A percentile compares a stretch with the other conserved stretches of the same genome.
Evolutionary conservation across 1,140 invertebrate species (phyloP).

Genomic region (Drosophila willistoni): DNA sequence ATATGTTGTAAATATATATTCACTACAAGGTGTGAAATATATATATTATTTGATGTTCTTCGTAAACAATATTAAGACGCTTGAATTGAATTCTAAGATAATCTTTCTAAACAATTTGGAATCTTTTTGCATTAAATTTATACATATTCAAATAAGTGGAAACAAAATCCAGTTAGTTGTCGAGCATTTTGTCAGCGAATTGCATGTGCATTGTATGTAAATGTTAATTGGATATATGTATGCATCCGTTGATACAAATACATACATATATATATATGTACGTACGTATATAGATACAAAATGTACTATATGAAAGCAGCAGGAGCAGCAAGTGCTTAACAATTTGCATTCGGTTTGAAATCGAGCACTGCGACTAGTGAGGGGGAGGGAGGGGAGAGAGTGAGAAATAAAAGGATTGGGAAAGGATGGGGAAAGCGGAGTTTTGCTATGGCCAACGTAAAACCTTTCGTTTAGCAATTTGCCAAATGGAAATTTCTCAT

Average conservation of each 20-base stretch:
- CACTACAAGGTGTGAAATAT: too few species aligned
- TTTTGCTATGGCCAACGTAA: slow-evolving; percentile 22
- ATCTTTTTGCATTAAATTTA: slow-evolving; percentile 37
- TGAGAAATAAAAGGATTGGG: neutral
- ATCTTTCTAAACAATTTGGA: slow-evolving; percentile 18
- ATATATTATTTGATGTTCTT: neutral
- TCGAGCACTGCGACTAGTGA: neutral
- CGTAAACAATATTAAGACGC: neutral
- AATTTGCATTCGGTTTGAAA: slow-evolving; percentile 33
- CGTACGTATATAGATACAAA: neutral
- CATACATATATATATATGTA: too few species aligned
- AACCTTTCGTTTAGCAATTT: slow-evolving; percentile 64
- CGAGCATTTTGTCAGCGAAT: slow-evolving; percentile 33
- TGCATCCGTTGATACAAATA: neutral
- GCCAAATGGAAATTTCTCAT: slow-evolving; percentile 78
- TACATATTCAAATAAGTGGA: slow-evolving; percentile 11
- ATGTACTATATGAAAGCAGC: slow-evolving; percentile 17
- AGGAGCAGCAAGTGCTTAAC: slow-evolving; percentile 46
- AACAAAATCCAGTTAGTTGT: slow-evolving; percentile 8
- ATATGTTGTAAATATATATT: too few species aligned
- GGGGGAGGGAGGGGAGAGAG: neutral
- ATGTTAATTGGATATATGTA: slow-evolving; percentile 74
- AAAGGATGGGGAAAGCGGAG: neutral
- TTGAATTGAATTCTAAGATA: neutral
- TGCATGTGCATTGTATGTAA: slow-evolving; percentile 48